These are phyloP conservation scores for Zonotrichia leucophrys DNA, from an alignment of 2,113 vertebrate species.

Conservation along the genomic window DNA sequence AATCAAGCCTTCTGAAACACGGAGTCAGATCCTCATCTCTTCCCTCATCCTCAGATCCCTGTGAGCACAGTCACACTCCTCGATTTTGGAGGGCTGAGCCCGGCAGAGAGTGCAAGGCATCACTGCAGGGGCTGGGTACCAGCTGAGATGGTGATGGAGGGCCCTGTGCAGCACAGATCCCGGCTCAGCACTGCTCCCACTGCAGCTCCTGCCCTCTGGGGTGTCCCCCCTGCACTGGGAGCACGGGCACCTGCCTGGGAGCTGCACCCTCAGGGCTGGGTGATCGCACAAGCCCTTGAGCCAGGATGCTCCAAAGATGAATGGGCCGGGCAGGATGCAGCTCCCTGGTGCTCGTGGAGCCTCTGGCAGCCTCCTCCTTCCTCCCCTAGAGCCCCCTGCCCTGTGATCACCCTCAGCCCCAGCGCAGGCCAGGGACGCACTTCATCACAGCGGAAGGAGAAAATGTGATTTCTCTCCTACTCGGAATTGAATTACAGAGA, in stretches of 20 bases:
- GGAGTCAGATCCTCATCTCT: too few relatives aligned
- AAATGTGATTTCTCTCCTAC: background rate
- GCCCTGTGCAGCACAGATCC: rapidly evolving
- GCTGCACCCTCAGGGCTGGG: background rate
- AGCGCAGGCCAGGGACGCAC: rapidly evolving
- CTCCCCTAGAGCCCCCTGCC: background rate
- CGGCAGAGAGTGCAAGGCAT: background rate
- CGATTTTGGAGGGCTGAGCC: background rate
- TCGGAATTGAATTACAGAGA: background rate
- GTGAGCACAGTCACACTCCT: background rate
- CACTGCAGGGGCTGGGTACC: rapidly evolving
- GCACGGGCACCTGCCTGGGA: rapidly evolving
- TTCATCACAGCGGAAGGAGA: rapidly evolving
- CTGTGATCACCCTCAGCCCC: background rate
- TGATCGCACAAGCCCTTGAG: rapidly evolving
- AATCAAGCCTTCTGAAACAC: too few relatives aligned
- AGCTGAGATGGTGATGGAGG: rapidly evolving
- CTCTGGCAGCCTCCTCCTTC: background rate
- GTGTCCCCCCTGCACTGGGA: rapidly evolving
- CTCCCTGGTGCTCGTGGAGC: background rate
- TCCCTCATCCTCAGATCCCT: too few relatives aligned
- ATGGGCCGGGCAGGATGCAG: background rate
- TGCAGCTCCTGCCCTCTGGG: background rate
- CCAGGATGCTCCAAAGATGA: rapidly evolving
- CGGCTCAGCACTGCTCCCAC: rapidly evolving